Base-by-base conservation (phyloP, 1,140 invertebrate species). In the Odontomachus brunneus region DNA sequence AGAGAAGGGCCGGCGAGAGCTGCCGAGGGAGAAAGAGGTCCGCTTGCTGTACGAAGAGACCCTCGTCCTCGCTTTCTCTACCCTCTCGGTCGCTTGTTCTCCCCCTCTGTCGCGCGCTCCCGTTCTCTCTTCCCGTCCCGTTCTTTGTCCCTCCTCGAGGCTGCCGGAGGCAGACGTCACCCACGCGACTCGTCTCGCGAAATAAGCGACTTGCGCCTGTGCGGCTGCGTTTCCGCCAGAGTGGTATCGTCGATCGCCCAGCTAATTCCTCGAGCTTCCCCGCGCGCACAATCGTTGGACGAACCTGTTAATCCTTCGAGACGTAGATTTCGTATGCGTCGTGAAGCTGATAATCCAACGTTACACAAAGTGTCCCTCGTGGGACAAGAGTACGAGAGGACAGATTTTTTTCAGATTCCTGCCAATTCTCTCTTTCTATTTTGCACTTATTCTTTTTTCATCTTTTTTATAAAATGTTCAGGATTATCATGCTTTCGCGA, bases 131-230 rank as follows among this genome's bases (percentile, higher is more conserved):
- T 22, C 73, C 51, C 51, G 22, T 59, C 66, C 67, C 73, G 49
- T 24, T 65, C 71, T 76, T 38, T 19, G 17, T 85, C 53, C 29
- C 55, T 33, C 65, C 53, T 19, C 19, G 65, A 69, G n/a, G 65
- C 51, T 71, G 65, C 75, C 51, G 75, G 65, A 80, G 75, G 65
- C 65, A 80, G 75, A 69, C 75, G 51, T 80, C 75, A 71, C 65
- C 75, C 75, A 80, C 75, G 75, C 75, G 63, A 59, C 63, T 69
- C 75, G 75, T 53, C 38, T 80, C 75, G 65, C 75, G 75, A 80
- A 80, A 71, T 80, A 80, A 57, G 51, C 75, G 65, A 71, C 75
- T 80, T 29, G 75, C 75, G 65, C 53, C 69, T 48, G 75, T 80
- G 75, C 51, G 75, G 63, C 75, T 78, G 49, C 53, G 65, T 80